Conservation (phyloP, 2,797 vertebrate species). For the Danio tinwini region DNA sequence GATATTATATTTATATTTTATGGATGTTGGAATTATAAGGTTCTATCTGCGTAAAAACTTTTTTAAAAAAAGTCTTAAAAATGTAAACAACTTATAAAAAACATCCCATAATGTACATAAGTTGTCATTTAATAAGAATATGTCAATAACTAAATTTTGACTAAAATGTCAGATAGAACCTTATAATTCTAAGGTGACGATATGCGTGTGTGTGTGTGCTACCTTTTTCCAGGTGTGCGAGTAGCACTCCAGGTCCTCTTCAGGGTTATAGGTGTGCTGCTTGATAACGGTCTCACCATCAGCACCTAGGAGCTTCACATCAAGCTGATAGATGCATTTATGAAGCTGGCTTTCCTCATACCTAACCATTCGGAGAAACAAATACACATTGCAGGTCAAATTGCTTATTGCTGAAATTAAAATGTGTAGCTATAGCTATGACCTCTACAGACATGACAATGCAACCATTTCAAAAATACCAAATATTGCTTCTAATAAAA, state of each 20-base stretch:
- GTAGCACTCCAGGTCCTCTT: constrained; percentile 67
- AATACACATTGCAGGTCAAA: background rate
- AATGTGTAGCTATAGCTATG: background rate
- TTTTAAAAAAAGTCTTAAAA: no score
- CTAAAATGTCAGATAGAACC: no score
- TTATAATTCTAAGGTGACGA: no score
- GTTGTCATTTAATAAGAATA: no score
- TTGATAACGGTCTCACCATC: constrained; percentile 79
- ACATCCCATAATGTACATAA: no score
- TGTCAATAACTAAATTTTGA: no score
- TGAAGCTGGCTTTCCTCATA: constrained; percentile 87
- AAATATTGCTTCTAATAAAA: background rate
- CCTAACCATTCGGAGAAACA: constrained; percentile 67
- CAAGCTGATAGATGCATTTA: constrained; percentile 79
- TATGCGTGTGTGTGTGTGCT: background rate
- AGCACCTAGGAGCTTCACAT: constrained; percentile 80
- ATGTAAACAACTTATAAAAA: no score
- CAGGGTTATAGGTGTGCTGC: constrained; percentile 70
- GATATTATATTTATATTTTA: no score
- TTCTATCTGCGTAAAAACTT: no score
- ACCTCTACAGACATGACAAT: background rate
- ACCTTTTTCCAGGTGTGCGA: constrained; percentile 82
- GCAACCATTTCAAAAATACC: background rate
- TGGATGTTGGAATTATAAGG: no score
- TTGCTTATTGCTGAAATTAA: background rate